Conservation (phyloP, 2,888 invertebrate genomes). For the Anthophora plumipes region DNA sequence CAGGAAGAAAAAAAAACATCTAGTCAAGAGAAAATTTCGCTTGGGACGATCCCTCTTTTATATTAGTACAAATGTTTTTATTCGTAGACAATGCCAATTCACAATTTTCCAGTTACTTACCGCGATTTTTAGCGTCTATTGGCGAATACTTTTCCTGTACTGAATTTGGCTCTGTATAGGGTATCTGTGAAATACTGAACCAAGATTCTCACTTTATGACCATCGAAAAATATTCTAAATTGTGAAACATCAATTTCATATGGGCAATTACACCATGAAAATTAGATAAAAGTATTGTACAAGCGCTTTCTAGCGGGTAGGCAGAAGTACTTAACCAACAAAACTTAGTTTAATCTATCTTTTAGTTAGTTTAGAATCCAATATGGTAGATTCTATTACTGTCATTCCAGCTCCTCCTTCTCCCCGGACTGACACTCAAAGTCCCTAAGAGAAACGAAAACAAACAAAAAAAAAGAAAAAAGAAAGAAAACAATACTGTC, state of each 20-base stretch:
- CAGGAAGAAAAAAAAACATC: slow-evolving; percentile 19
- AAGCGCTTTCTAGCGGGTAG: background rate
- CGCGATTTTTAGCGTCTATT: background rate
- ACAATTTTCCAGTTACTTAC: slow-evolving; percentile 2
- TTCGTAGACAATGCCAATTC: slow-evolving; percentile 3
- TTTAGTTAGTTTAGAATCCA: background rate
- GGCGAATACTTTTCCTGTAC: background rate
- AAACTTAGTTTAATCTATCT: background rate
- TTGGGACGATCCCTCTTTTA: background rate
- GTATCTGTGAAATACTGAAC: background rate
- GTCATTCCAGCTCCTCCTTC: slow-evolving; percentile 58
- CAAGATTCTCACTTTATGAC: background rate
- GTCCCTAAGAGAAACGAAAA: slow-evolving; percentile 26
- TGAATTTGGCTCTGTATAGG: background rate
- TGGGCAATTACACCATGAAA: background rate
- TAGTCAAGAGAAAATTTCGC: background rate
- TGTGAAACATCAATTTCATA: background rate
- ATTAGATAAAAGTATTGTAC: background rate
- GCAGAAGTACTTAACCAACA: background rate
- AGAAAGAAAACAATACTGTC: slow-evolving; percentile 19
- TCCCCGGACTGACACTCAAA: slow-evolving; percentile 38
- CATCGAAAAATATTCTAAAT: background rate
- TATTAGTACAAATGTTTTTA: slow-evolving; percentile 10
- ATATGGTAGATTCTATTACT: slow-evolving; percentile 1
- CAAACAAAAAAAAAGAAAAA: too few relatives aligned